Conservation (phyloP, 2,888 invertebrate species). For the Archips xylosteana region DNA sequence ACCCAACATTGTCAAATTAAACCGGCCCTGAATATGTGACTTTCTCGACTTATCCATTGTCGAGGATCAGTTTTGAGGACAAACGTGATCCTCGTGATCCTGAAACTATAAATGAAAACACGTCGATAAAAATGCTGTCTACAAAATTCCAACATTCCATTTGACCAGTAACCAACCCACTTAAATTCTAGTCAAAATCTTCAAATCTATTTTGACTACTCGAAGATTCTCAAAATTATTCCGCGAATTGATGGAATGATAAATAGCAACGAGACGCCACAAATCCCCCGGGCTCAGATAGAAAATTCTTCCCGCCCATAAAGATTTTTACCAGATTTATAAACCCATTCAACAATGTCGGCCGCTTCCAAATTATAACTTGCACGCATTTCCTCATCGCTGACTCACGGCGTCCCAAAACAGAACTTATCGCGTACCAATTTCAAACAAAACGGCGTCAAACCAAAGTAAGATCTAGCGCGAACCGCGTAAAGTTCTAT, state of each 20-base stretch:
- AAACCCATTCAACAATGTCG: slow-evolving; percentile 80
- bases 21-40: too few relatives aligned
- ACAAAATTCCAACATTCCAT: not conserved
- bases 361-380: slow-evolving; percentile 80
- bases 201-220: slow-evolving; percentile 33
- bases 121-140: not conserved
- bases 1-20: too few relatives aligned
- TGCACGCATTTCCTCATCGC: slow-evolving; percentile 84
- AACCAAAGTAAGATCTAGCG: slow-evolving; percentile 1
- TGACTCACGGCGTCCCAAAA: slow-evolving; percentile 82
- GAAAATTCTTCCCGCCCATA: slow-evolving; percentile 28
- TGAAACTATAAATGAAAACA: too few relatives aligned
- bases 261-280: slow-evolving; percentile 22
- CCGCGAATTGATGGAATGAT: slow-evolving; percentile 32
- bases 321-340: slow-evolving; percentile 63
- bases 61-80: too few relatives aligned
- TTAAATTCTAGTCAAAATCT: slow-evolving; percentile 8
- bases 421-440: slow-evolving; percentile 80
- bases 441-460: slow-evolving; percentile 44
- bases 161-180: not conserved
- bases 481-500: slow-evolving; percentile 42
- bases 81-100: too few relatives aligned
- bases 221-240: slow-evolving; percentile 28
- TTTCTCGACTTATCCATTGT: too few relatives aligned
- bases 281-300: slow-evolving; percentile 21